These are phyloP conservation scores for Hyperoplus lanceolatus DNA, from an alignment of 2,797 vertebrate genomes.

Conservation along the genomic window DNA sequence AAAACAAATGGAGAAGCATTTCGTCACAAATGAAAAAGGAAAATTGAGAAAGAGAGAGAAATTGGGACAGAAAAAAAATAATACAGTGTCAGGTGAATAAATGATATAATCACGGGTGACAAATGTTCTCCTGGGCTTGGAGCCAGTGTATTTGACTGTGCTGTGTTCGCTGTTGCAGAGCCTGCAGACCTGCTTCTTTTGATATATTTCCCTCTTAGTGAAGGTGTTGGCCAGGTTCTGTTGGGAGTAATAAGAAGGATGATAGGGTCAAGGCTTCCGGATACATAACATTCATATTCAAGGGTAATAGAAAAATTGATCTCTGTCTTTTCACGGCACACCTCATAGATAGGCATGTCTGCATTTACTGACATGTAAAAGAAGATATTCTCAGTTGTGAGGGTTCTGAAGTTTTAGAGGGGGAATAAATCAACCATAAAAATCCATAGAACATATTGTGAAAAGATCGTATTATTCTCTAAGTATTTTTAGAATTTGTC, in stretches of 20 bases:
- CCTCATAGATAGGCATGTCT: not conserved
- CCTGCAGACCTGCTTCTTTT: conserved; percentile 29
- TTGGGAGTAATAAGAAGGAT: conserved; percentile 12
- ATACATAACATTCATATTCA: conserved; percentile 17
- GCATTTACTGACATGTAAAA: not conserved
- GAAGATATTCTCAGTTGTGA: not conserved
- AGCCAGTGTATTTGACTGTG: conserved; percentile 45
- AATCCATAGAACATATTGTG: not conserved
- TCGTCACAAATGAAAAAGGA: conserved; percentile 61
- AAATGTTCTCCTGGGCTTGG: conserved; percentile 45
- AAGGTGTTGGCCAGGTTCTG: conserved; percentile 32
- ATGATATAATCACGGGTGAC: conserved; percentile 66
- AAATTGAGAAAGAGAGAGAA: conserved; percentile 20
- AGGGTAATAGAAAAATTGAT: not conserved
- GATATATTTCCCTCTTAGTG: conserved; percentile 38
- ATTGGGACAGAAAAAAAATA: conserved; percentile 5
- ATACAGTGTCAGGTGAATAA: conserved; percentile 60
- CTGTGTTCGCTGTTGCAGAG: conserved; percentile 47
- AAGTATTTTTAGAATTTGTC: not conserved
- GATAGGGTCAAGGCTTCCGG: conserved; percentile 22
- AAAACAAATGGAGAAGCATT: conserved; percentile 70
- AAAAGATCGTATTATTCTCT: not conserved
- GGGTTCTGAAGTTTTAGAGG: not conserved
- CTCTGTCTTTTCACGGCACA: not conserved
- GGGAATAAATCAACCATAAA: not conserved